Base-by-base conservation (phyloP, 2,797 vertebrate genomes). In the Pogoniulus pusillus region DNA sequence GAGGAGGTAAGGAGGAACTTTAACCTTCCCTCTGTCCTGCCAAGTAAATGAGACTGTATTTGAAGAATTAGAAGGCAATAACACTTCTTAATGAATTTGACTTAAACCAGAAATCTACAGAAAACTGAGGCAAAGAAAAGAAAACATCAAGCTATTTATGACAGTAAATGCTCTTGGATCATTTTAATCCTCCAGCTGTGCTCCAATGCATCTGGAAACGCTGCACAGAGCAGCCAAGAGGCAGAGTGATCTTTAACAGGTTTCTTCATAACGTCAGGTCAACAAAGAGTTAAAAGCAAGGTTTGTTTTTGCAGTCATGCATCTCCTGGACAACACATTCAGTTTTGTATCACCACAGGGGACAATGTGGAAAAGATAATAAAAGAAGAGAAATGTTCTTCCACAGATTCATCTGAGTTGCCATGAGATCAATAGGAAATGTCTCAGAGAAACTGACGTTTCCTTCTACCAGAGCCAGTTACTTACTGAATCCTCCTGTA, bases 1-100 rank as follows among this genome's bases (percentile, higher is more conserved):
- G 91, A 92, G 75, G 83, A 92, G 87, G 92, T 85, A 89, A 82
- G 22, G 14, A 85, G 18, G 82, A 90, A 90, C 84, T 87, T 90
- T 59, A 90, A 94, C 90, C 90, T 96, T 82, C n/a, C 41, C 66
- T 24, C 5, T 82, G n/a, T 87, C 60, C 58, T 58, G 86, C 65
- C 84, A 95, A 95, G 88, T 51, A 87, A 84, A 82, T 66, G 72
- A 91, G 82, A 86, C 1, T 1, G 87, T 59, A 87, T 90, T 90
- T 70, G n/a, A 82, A 88, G 92, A 93, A 70, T 65, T 39, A 91
- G 72, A 89, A 82, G 0, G 2, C 32, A 88, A 30, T 75, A 80
- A 90, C 47, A 54, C 39, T 87, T 85, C 35, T 66, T 80, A 87
- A 91, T 53, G 79, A 79, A 66, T 65, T 89, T 53, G 32, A 18